Evolutionary conservation across 2,113 vertebrate species (phyloP).

Genomic region (Gasterosteus aculeatus): DNA sequence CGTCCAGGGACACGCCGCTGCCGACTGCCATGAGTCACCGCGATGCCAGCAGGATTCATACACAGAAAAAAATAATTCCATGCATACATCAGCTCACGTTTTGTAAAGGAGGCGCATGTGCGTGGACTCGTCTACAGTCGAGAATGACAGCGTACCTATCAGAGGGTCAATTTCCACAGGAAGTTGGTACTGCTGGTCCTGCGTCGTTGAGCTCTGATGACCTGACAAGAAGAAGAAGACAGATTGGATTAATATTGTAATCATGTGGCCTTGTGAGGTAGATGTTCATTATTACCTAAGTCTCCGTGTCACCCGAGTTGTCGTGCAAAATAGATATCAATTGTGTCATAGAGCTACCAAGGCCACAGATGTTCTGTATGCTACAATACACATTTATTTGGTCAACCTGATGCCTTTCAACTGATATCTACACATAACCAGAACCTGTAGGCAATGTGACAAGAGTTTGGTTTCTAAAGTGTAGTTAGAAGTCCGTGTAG

Average conservation of each 20-base stretch:
- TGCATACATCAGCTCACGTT: constrained; percentile 25
- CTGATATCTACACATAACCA: not conserved
- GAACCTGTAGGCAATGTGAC: not conserved
- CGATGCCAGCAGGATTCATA: constrained; percentile 41
- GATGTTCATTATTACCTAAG: constrained; percentile 57
- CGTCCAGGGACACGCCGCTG: constrained; percentile 65
- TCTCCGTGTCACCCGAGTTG: constrained; percentile 41
- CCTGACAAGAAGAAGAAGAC: constrained; percentile 84
- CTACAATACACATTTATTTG: not conserved
- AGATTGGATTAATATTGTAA: constrained; percentile 71
- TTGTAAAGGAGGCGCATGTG: not conserved
- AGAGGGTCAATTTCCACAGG: constrained; percentile 99
- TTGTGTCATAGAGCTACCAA: constrained; percentile 24
- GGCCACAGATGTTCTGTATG: not conserved
- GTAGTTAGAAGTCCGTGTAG: not conserved
- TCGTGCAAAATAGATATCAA: constrained; percentile 34
- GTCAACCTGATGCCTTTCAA: not conserved
- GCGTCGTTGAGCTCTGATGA: constrained; percentile 93
- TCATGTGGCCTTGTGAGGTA: constrained; percentile 58
- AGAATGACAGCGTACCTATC: constrained; percentile 90
- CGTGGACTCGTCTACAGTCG: constrained; percentile 58
- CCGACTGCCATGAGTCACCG: constrained; percentile 62
- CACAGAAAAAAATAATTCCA: constrained; percentile 45
- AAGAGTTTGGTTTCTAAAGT: not conserved
- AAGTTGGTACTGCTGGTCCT: constrained; percentile 99